Conservation (phyloP, 2,113 vertebrate species). For the Poecile atricapillus region DNA sequence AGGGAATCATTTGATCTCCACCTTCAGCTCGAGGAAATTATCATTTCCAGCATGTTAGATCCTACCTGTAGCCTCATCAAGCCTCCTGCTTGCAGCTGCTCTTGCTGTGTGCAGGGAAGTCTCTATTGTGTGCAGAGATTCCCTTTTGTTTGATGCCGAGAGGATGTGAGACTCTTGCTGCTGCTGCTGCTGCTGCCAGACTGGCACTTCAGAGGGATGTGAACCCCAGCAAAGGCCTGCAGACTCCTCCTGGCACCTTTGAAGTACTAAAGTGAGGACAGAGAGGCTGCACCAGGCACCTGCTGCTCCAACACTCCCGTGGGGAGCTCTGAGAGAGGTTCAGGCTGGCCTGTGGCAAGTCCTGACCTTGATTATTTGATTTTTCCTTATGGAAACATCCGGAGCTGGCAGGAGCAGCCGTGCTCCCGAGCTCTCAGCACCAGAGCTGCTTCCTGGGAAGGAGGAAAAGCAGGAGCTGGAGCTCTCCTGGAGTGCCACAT, state of each 20-base stretch:
- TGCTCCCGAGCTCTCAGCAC: background rate
- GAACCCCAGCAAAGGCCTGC: background rate
- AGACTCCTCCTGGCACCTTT: background rate
- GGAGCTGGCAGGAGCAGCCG: background rate
- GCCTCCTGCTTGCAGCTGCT: background rate
- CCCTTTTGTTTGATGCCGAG: background rate
- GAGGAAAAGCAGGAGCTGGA: background rate
- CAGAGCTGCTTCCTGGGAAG: background rate
- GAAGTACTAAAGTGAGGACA: background rate
- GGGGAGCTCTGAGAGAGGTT: background rate
- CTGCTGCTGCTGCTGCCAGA: background rate
- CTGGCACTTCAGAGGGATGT: constrained; percentile 2
- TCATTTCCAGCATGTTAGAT: background rate
- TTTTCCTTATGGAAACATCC: background rate
- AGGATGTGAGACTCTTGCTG: background rate
- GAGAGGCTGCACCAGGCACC: background rate
- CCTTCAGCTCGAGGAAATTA: background rate
- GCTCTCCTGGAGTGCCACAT: background rate
- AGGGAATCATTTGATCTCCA: background rate
- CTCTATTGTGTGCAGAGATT: background rate
- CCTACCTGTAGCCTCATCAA: background rate
- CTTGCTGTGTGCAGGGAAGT: background rate
- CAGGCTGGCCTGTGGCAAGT: background rate
- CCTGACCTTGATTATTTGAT: background rate
- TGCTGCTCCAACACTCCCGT: background rate